Evolutionary conservation across 2,797 vertebrate species (phyloP).

Genomic region (Cossypha caffra): DNA sequence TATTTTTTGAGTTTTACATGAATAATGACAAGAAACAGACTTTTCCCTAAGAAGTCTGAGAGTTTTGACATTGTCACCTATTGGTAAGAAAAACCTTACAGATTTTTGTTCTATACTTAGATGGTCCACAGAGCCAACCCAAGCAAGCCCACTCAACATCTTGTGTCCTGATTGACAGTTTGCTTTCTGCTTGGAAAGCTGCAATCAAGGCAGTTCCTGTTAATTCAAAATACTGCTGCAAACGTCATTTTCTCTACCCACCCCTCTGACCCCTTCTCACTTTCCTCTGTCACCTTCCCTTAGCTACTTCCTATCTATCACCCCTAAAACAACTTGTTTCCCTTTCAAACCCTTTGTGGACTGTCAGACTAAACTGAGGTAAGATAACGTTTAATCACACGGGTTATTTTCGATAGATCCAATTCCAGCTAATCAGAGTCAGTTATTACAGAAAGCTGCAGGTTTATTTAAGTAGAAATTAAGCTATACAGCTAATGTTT

Average conservation of each 20-base stretch:
- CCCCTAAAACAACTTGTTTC: not conserved
- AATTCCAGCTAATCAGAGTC: not conserved
- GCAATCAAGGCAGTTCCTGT: not conserved
- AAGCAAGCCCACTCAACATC: not conserved
- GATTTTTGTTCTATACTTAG: not conserved
- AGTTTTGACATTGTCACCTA: not conserved
- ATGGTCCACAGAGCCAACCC: not conserved
- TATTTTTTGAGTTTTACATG: not conserved
- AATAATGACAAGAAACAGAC: not conserved
- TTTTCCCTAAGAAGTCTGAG: not conserved
- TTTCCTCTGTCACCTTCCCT: not conserved
- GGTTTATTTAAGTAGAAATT: slow-evolving; percentile 54
- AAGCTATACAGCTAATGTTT: slow-evolving; percentile 12
- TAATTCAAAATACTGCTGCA: not conserved
- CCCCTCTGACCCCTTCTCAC: not conserved
- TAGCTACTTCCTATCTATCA: not conserved
- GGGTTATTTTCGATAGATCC: not conserved
- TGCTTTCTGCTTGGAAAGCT: not conserved
- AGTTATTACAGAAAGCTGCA: not conserved
- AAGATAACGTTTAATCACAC: not conserved
- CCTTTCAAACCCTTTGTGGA: not conserved
- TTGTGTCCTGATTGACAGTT: not conserved
- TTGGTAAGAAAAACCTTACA: not conserved
- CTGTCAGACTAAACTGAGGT: slow-evolving; percentile 21
- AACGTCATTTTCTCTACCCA: not conserved